phyloP scores from a whole-genome alignment of 2,888 invertebrate genomes.

The Ochropleura leucogaster region DNA sequence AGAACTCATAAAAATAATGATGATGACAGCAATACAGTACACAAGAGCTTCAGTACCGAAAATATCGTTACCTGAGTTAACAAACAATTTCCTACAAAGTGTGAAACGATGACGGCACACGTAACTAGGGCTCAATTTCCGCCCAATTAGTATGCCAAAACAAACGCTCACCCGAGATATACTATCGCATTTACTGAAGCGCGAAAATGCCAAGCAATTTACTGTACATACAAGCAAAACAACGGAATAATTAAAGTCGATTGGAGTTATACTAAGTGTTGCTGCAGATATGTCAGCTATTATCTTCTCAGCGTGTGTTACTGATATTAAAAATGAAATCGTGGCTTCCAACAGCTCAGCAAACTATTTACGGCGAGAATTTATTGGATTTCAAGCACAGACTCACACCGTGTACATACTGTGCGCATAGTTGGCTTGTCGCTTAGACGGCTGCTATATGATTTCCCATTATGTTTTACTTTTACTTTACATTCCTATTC shows the following conservation, averaged over 20 bases:
- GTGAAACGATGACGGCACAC: constrained; percentile 46
- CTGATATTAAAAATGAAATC: constrained; percentile 46
- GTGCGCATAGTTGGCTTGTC: constrained; percentile 11
- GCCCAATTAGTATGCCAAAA: constrained; percentile 62
- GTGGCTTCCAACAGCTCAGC: constrained; percentile 6
- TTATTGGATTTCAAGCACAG: constrained; percentile 46
- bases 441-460: background rate
- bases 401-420: constrained; percentile 26
- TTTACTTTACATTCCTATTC: background rate
- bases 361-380: constrained; percentile 35
- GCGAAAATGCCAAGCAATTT: constrained; percentile 55
- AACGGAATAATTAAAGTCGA: constrained; percentile 62
- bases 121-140: constrained; percentile 54
- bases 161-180: constrained; percentile 60
- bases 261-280: constrained; percentile 55
- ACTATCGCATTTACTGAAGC: constrained; percentile 55
- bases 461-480: constrained; percentile 5
- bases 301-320: constrained; percentile 4
- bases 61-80: constrained; percentile 43
- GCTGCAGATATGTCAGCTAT: constrained; percentile 10
- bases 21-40: background rate
- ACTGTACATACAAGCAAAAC: constrained; percentile 56
- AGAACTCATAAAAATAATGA: background rate
- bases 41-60: constrained; percentile 15
- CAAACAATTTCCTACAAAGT: constrained; percentile 49